phyloP scores from a whole-genome alignment of 2,888 invertebrate species.

The Yponomeuta plumbellus region DNA sequence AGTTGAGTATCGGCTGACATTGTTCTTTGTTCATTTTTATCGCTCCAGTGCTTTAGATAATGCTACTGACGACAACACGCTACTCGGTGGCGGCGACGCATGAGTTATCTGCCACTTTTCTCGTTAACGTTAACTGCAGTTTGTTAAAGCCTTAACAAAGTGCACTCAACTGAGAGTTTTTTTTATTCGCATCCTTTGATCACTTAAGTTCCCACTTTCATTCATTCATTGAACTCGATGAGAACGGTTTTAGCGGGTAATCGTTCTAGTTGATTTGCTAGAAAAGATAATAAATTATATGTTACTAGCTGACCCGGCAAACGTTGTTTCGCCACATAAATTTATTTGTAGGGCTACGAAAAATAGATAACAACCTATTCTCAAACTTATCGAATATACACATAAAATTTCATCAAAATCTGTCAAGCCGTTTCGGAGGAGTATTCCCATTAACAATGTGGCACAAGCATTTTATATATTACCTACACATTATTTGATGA shows the following conservation, averaged over 20 bases:
- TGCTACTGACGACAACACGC: conserved; percentile 41
- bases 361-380: too few species aligned
- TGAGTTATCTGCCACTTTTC: conserved; percentile 68
- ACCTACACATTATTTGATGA: conserved; percentile 7
- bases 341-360: too few species aligned
- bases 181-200: not conserved
- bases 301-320: too few species aligned
- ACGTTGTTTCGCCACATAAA: too few species aligned
- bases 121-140: conserved; percentile 57
- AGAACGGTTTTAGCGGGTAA: not conserved
- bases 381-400: too few species aligned
- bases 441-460: too few species aligned
- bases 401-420: too few species aligned
- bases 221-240: conserved; percentile 4
- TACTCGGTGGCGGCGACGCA: conserved; percentile 31
- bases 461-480: too few species aligned
- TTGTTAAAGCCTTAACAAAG: conserved; percentile 47
- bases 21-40: conserved; percentile 75
- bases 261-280: not conserved
- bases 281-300: not conserved
- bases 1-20: conserved; percentile 64
- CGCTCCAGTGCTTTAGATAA: conserved; percentile 70
- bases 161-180: conserved; percentile 35
- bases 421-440: too few species aligned
- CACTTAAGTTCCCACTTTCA: conserved; percentile 1